These are phyloP conservation scores for Popillia japonica DNA, from an alignment of 1,140 invertebrate species.

Conservation along the genomic window DNA sequence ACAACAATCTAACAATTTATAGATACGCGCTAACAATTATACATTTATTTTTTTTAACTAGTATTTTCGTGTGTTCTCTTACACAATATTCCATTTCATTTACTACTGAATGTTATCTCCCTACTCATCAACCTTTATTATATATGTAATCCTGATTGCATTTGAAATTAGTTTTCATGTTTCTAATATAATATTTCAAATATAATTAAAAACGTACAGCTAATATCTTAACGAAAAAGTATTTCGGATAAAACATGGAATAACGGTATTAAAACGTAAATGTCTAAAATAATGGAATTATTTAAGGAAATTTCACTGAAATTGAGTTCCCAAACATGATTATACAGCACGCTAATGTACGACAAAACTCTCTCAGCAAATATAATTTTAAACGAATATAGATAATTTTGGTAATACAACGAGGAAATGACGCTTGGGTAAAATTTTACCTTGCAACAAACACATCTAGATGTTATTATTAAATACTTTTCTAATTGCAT, in stretches of 20 bases:
- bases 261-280: constrained; percentile 3
- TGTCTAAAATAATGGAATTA: constrained; percentile 27
- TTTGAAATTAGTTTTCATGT: not conserved
- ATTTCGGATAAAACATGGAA: constrained; percentile 11
- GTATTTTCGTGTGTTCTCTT: too few species aligned
- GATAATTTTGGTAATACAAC: constrained; percentile 23
- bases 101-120: too few species aligned
- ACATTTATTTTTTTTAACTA: too few species aligned
- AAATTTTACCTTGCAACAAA: not conserved
- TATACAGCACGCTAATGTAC: constrained; percentile 17
- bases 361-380: not conserved
- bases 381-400: constrained; percentile 29
- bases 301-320: constrained; percentile 28
- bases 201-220: constrained; percentile 8
- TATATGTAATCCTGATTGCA: not conserved
- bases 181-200: not conserved
- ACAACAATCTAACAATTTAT: too few species aligned
- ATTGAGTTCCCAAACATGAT: constrained; percentile 28
- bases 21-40: too few species aligned
- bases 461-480: not conserved
- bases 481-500: not conserved
- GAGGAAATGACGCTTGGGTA: not conserved
- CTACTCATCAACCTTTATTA: too few species aligned
- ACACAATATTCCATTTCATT: too few species aligned
- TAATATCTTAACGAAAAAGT: not conserved